Base-by-base conservation (phyloP, 2,113 vertebrate species). In the Hystrix brachyura region DNA sequence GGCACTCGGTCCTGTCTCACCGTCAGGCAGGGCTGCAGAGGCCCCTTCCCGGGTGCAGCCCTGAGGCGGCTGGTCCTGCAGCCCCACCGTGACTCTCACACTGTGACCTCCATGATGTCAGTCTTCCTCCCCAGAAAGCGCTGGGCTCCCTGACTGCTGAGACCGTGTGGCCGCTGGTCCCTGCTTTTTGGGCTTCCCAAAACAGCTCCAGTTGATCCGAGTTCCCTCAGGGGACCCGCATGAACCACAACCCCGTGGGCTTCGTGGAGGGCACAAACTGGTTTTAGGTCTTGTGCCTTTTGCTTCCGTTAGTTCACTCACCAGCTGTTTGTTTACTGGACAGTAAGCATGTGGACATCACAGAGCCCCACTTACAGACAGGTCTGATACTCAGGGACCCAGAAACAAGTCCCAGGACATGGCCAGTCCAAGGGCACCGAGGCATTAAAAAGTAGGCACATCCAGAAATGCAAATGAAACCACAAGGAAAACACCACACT, bases 141-240 rank as follows among this genome's bases (percentile, higher is more conserved):
- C 74, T 2, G 9, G 34, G 21, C 84, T 60, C 82, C 0, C 9
- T 13, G 43, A 19, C 1, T 13, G 27, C 4, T 0, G 3, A 25
- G 72, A 76, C 43, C 2, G 4, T 7, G 9, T 0, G 4, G 51
- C 11, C 38, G 4, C 74, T 27, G 27, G 13, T 17, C 34, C 43
- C 5, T 6, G 6, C 76, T 43, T 34, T 34, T 19, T 19, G 25
- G 21, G 10, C 13, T 69, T 57, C 60, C 34, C 43, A 6, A 67
- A 51, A 25, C 34, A 43, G 53, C 43, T 51, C 72, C 67, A n/a
- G 3, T 0, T 19, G n/a, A 64, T 46, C 17, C 14, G 25, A 84
- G 34, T 11, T 21, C 10, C 2, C 62, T 43, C 43, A 0, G 8
- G 4, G 64, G 65, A 34, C 27, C 15, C 53, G 9, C 65, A 0